Evolutionary conservation across 1,140 invertebrate genomes (phyloP), one percentile per base, ranked within the genome.

Genomic region (Dendrolimus punctatus): DNA sequence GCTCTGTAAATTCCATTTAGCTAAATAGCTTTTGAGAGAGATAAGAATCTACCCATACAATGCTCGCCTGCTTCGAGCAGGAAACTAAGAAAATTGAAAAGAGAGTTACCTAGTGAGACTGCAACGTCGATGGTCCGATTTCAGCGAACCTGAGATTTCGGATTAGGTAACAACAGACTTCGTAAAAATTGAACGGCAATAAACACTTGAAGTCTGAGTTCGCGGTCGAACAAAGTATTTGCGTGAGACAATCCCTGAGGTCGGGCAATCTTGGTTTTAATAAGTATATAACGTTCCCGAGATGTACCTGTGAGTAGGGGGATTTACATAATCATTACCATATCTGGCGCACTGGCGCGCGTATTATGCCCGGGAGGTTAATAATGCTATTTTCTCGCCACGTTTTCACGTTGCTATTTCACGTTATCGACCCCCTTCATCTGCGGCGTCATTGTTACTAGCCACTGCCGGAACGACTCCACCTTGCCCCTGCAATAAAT

Each of bases 261-360:
- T 74, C 70, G 75, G 60, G 74, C 79, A 84, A 84, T 86, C 80
- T 84, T 80, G 80, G 77, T 82, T 84, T 86, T 84, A 84, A 84
- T 86, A 86, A 86, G 79, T 84, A 86, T 81, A 84, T 86, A 86
- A 84, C 79, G 73, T 77, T 83, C 74, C 70, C 68, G 68, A 80
- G 80, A 80, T 82, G 80, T 86, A 84, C 80, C 80, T 84, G 78
- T 77, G 79, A 81, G 80, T 58, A 73, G 76, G 62, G 23, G 71
- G 73, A 86, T 86, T 86, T 84, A 83, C 83, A 86, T 88, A 88
- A 88, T 86, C 78, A 86, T 87, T 87, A 88, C 79, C 85, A 87
- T 88, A 88, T 87, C 81, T 87, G 78, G 80, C 82, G 76, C 78
- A 79, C 75, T 81, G 79, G 80, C 80, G 82, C 78, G 80, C 73